These are phyloP conservation scores for Sternotherus odoratus DNA, from an alignment of 2,797 vertebrate genomes.

Conservation along the genomic window DNA sequence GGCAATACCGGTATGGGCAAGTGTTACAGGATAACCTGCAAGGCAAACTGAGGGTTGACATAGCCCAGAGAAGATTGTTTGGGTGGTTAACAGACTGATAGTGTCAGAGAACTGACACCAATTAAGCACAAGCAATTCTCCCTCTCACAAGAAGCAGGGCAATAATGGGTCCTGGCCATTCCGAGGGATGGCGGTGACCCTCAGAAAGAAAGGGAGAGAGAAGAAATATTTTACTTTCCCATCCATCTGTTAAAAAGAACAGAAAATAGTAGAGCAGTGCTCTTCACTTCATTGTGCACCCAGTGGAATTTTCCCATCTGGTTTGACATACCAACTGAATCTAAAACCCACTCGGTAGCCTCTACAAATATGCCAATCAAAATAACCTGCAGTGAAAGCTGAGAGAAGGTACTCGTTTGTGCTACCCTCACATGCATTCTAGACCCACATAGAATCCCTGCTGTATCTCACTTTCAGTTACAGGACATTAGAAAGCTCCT, in stretches of 20 bases:
- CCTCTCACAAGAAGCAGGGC: not conserved
- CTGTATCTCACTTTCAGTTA: slow-evolving; percentile 70
- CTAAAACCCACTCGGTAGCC: slow-evolving; percentile 69
- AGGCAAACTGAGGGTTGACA: not conserved
- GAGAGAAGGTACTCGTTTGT: slow-evolving; percentile 67
- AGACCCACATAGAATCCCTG: slow-evolving; percentile 57
- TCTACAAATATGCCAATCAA: slow-evolving; percentile 76
- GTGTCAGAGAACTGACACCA: not conserved
- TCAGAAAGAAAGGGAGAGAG: slow-evolving; percentile 23
- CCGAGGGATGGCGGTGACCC: not conserved
- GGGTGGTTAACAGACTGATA: not conserved
- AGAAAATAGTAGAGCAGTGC: slow-evolving; percentile 15
- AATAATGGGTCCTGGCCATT: not conserved
- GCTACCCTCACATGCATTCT: slow-evolving; percentile 58
- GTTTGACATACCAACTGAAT: slow-evolving; percentile 78
- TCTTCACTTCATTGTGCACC: slow-evolving; percentile 45
- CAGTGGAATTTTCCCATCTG: slow-evolving; percentile 75
- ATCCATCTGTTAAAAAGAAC: slow-evolving; percentile 6
- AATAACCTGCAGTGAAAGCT: slow-evolving; percentile 77
- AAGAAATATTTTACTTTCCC: slow-evolving; percentile 40
- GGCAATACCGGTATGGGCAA: too few relatives aligned
- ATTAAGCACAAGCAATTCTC: not conserved
- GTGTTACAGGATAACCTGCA: too few relatives aligned
- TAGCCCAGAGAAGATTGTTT: not conserved
- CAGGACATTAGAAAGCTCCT: slow-evolving; percentile 56